Evolutionary conservation across 1,140 invertebrate genomes (phyloP), one percentile per base, ranked within the genome.

Genomic region (Cepaea nemoralis): DNA sequence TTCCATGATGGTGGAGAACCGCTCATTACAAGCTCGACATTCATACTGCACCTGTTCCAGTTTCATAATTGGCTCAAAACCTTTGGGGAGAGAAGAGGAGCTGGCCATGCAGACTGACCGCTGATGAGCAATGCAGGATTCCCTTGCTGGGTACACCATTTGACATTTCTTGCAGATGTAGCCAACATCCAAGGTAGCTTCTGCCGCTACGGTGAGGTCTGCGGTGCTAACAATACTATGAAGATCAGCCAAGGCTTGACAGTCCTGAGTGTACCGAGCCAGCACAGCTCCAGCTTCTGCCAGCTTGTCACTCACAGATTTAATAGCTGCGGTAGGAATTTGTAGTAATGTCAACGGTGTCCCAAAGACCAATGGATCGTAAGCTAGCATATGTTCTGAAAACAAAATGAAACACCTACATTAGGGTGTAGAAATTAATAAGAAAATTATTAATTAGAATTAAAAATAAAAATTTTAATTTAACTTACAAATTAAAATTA

Each of bases 141-240:
- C 93, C 75, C 95, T 94, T 63, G 94, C 93, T 0, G 95, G 94
- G 91, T 95, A 96, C 2, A 96, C 95, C 70, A 95, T 93, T 77
- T 95, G 95, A 90, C 96, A 97, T 87, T 95, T 95, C 88, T 96
- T 95, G 93, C 96, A 97, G 75, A 96, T 95, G 92, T 95, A 95
- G 85, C 95, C 96, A 31, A 96, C 93, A 88, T 96, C 96, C 63
- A 94, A 93, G 86, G 96, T 95, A 1, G 94, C 90, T 83, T 95
- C 93, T 88, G 83, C 92, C 86, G 86, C 88, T 76, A 88, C 87
- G 69, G 86, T 81, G 71, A 89, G 88, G 83, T 91, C 89, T 24
- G 83, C 83, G 37, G 82, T 80, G 45, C 86, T 87, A 16, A 91
- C 88, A 35, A 87, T 79, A 35, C 81, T 87, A 77, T 88, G 84